A percentile compares a stretch with the other conserved stretches of the same genome.
Conservation (phyloP, 2,797 vertebrate species). For the Avahi laniger region DNA sequence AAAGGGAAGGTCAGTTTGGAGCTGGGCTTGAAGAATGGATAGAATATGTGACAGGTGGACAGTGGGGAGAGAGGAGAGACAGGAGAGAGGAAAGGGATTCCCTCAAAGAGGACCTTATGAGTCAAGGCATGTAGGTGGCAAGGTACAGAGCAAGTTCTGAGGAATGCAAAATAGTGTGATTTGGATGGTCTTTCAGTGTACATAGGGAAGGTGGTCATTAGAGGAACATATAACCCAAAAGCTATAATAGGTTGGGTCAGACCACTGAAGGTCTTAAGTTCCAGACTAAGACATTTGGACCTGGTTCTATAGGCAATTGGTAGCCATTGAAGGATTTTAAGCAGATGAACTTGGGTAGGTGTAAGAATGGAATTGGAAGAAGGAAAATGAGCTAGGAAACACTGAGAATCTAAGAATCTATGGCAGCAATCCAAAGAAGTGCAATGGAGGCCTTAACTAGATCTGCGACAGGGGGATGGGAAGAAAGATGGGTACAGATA, state of each 20-base stretch:
- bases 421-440: background rate
- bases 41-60: constrained; percentile 27
- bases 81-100: constrained; percentile 41
- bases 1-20: constrained; percentile 1
- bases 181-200: background rate
- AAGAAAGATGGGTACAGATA: background rate
- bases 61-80: too few relatives aligned
- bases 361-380: background rate
- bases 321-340: constrained; percentile 37
- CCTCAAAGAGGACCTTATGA: background rate
- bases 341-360: background rate
- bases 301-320: background rate
- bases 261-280: background rate
- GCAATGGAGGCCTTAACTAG: background rate
- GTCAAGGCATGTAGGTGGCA: background rate
- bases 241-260: background rate
- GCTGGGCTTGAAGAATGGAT: constrained; percentile 5
- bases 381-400: constrained; percentile 19
- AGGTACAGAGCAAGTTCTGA: background rate
- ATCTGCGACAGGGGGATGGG: background rate
- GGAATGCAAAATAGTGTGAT: background rate
- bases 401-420: background rate
- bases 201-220: background rate
- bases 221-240: background rate
- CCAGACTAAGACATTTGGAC: background rate